Evolutionary conservation across 2,888 invertebrate genomes (phyloP), one percentile per base, ranked within the genome.

Genomic region (Phortica magna): DNA sequence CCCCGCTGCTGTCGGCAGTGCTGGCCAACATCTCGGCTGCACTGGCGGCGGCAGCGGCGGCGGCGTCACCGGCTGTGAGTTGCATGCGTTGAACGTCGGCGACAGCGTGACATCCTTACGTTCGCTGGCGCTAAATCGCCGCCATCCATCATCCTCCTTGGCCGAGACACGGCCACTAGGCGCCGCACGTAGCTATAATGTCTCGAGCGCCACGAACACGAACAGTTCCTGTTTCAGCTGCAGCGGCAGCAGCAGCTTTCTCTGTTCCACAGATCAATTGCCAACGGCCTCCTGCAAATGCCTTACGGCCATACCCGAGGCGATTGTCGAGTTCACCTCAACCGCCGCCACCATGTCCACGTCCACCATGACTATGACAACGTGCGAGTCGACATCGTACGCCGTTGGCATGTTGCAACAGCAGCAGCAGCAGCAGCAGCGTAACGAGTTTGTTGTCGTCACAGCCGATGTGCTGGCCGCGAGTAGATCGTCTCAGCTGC

Each of bases 241-340:
- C 72, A 91, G 90, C 76, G 87, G 87, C 42, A 88, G 88, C 77
- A 88, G 89, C 77, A 91, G 91, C 74, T 77, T 90, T 19, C 79
- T 78, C 14, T 85, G 84, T 67, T 88, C 85, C 0, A 79, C 77
- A 19, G 88, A 89, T 22, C 90, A 89, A 75, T 79, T 90, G 79
- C 83, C 84, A 53, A 79, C 79, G 48, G 78, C 76, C 10, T 87
- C 89, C 64, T 90, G 90, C 78, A 91, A 90, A 75, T 91, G 91
- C 61, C 83, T 92, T 10, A 91, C 91, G 5, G 92, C 91, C 31
- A 92, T 92, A 75, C 92, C 92, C 4, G 92, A 92, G 81, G 90
- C 88, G 12, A 85, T 83, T 57, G 85, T 79, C 2, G 86, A 87
- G 61, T 19, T 19, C 19, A 10, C 19, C 7, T 7, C 53, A 31